Conservation (phyloP, 2,797 vertebrate species). For the Myotis daubentonii region DNA sequence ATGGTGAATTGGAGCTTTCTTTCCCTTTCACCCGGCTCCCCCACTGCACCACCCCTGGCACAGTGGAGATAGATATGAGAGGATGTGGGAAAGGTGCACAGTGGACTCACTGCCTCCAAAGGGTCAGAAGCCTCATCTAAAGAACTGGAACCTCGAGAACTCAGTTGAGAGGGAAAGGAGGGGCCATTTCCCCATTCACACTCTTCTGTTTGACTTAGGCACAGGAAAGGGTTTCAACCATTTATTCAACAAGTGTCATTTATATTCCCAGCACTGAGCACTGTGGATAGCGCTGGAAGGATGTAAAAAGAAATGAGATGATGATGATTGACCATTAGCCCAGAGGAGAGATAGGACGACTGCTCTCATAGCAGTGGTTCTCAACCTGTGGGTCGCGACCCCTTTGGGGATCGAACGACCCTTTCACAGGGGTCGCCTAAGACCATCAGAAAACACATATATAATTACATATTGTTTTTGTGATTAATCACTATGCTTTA, state of each 20-base stretch:
- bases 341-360: not conserved
- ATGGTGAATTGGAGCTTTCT: not conserved
- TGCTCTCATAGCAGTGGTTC: not conserved
- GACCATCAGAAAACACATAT: too few species aligned
- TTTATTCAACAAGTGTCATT: not conserved
- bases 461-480: too few species aligned
- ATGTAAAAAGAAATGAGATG: not conserved
- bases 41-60: not conserved
- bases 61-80: not conserved
- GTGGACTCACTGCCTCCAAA: not conserved
- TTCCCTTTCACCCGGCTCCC: not conserved
- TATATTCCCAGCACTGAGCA: not conserved
- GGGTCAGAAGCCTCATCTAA: not conserved
- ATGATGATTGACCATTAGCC: not conserved
- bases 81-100: not conserved
- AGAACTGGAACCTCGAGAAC: not conserved
- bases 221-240: not conserved
- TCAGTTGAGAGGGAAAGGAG: not conserved
- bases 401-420: too few species aligned
- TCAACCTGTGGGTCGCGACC: too few species aligned
- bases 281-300: not conserved
- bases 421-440: too few species aligned
- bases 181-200: not conserved
- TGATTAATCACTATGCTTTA: too few species aligned
- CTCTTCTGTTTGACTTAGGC: not conserved